Evolutionary conservation across 1,140 invertebrate species (phyloP).

Genomic region (Nasonia vitripennis): DNA sequence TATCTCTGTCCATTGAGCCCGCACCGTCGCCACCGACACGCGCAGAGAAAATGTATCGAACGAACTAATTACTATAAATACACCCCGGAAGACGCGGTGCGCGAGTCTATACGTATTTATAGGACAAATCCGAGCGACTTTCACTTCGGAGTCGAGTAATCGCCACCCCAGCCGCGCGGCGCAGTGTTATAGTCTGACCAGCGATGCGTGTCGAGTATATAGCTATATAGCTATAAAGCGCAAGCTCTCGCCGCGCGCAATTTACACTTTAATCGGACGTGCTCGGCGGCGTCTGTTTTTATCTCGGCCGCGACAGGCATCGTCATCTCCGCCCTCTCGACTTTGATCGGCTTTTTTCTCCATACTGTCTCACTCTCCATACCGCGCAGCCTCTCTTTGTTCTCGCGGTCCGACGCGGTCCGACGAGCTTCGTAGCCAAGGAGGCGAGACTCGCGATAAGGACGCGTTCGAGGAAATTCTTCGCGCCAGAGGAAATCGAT

Average conservation of each 20-base stretch:
- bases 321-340: neutral
- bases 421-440: slow-evolving; percentile 1
- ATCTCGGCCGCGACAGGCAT: slow-evolving; percentile 56
- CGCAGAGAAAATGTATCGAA: too few species aligned
- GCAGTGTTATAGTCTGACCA: too few species aligned
- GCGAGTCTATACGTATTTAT: too few species aligned
- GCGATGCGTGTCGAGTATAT: too few species aligned
- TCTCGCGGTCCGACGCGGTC: neutral
- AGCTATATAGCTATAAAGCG: neutral
- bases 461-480: neutral
- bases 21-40: too few species aligned
- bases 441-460: slow-evolving; percentile 15
- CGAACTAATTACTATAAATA: too few species aligned
- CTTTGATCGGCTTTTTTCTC: neutral
- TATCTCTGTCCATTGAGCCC: too few species aligned
- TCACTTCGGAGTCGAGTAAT: too few species aligned
- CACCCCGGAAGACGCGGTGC: too few species aligned
- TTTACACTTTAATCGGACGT: slow-evolving; percentile 54
- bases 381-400: neutral
- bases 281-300: slow-evolving; percentile 43
- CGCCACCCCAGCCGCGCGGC: too few species aligned
- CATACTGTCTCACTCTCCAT: neutral
- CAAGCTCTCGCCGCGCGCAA: neutral
- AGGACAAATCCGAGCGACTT: too few species aligned
- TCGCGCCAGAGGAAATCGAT: neutral